Base-by-base conservation (phyloP, 2,888 invertebrate genomes). In the Thera britannica region DNA sequence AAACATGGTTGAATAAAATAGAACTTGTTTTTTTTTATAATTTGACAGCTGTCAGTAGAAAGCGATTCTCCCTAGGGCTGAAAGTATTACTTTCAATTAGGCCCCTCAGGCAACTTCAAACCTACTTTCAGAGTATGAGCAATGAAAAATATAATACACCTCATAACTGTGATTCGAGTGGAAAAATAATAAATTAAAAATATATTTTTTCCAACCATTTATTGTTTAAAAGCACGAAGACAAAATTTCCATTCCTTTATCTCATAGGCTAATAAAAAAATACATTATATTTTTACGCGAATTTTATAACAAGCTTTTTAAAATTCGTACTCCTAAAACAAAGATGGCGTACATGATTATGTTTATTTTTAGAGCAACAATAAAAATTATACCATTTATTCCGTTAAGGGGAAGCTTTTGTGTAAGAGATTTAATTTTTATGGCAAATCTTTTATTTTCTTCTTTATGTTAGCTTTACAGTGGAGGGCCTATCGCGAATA, bases 391-490 rank as follows among this genome's bases (percentile, higher is more conserved):
- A 83, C 81, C 83, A 82, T 78, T 81, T 82, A 75, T 81, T 79
- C 72, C 82, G 84, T 85, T 87, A 88, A 87, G 83, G 82, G 85
- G 84, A 81, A 82, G 78, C 74, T 78, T 82, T 84, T 84, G 85
- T 83, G 88, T 88, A 87, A 89, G 90, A 89, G 74, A 87, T 90
- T 90, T 90, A 92, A 91, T 91, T 92, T 91, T 91, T 89, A 90
- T 80, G 88, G 84, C 87, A 88, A 89, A 89, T 89, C 89, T 90
- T 90, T 90, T 90, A 90, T 88, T 88, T 66, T 79, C 80, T 68
- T 73, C 76, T 90, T 91, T 90, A 90, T 89, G 88, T 82, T 79
- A 75, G 71, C 58, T 78, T 81, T 68, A 84, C 85, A 85, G 86
- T 90, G 87, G 89, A 90, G 83, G 77, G 83, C 86, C 82, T 84